A percentile compares a stretch with the other conserved stretches of the same genome.
These are phyloP conservation scores for Hephaestus fuliginosus DNA, from an alignment of 2,797 vertebrate species.

Conservation along the genomic window DNA sequence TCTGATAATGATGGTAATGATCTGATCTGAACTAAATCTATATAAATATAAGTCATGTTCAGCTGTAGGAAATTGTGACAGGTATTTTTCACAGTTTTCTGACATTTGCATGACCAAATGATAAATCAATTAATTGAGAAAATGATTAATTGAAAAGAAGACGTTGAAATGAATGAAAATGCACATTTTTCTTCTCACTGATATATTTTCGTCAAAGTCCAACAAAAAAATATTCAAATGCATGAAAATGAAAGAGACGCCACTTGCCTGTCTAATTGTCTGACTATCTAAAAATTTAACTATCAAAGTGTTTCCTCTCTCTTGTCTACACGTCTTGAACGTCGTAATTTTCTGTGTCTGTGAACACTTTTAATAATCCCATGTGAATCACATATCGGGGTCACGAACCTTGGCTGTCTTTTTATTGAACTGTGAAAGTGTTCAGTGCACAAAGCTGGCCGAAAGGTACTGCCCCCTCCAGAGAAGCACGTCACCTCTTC, in stretches of 20 bases:
- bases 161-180: constrained; percentile 2
- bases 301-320: neutral
- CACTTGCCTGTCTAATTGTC: neutral
- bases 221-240: neutral
- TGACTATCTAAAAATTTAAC: constrained; percentile 31
- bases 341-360: constrained; percentile 13
- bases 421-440: constrained; percentile 65
- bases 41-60: too few species aligned
- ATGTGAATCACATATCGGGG: constrained; percentile 62
- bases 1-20: neutral
- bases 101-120: neutral
- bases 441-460: constrained; percentile 76
- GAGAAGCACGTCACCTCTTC: constrained; percentile 35
- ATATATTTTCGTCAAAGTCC: neutral
- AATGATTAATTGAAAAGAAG: neutral
- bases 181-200: neutral
- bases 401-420: constrained; percentile 75
- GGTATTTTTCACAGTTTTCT: neutral
- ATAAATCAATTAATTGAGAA: neutral
- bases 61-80: too few species aligned
- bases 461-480: constrained; percentile 77
- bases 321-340: neutral
- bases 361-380: constrained; percentile 37
- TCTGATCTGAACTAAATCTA: neutral
- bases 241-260: neutral